These are phyloP conservation scores for Macrosiphum euphorbiae DNA, from an alignment of 2,888 invertebrate genomes.

Conservation along the genomic window DNA sequence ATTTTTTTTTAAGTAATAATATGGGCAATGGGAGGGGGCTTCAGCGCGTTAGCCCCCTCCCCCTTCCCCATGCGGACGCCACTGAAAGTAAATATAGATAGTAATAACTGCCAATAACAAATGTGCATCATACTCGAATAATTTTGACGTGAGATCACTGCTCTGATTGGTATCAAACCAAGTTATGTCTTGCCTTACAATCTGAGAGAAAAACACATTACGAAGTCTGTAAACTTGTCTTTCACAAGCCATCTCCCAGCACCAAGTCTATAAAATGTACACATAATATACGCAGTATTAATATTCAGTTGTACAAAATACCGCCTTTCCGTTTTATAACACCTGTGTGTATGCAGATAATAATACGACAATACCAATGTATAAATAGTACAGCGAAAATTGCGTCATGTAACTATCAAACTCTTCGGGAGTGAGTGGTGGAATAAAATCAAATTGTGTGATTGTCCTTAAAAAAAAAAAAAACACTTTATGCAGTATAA, in stretches of 20 bases:
- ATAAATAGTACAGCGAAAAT: slow-evolving; percentile 70
- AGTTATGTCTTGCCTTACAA: slow-evolving; percentile 70
- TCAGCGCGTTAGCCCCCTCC: too few relatives aligned
- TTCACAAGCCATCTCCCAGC: slow-evolving; percentile 70
- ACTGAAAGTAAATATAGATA: not conserved
- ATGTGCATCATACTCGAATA: slow-evolving; percentile 71
- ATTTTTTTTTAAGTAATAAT: too few relatives aligned
- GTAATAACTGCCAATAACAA: not conserved
- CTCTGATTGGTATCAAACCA: slow-evolving; percentile 71
- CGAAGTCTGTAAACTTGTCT: slow-evolving; percentile 70
- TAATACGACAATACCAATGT: slow-evolving; percentile 72
- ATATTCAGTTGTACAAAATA: not conserved
- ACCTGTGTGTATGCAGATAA: slow-evolving; percentile 71
- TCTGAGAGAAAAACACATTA: slow-evolving; percentile 70
- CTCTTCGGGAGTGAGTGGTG: not conserved
- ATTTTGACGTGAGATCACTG: slow-evolving; percentile 71
- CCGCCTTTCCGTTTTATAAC: not conserved
- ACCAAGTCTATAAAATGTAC: slow-evolving; percentile 68
- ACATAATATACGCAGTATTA: not conserved
- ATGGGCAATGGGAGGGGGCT: too few relatives aligned
- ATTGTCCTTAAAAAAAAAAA: not conserved
- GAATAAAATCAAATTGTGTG: not conserved
- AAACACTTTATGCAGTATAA: not conserved
- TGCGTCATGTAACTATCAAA: slow-evolving; percentile 67
- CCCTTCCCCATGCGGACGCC: too few relatives aligned